Evolutionary conservation across 2,113 vertebrate species (phyloP).

Genomic region (Egretta garzetta): DNA sequence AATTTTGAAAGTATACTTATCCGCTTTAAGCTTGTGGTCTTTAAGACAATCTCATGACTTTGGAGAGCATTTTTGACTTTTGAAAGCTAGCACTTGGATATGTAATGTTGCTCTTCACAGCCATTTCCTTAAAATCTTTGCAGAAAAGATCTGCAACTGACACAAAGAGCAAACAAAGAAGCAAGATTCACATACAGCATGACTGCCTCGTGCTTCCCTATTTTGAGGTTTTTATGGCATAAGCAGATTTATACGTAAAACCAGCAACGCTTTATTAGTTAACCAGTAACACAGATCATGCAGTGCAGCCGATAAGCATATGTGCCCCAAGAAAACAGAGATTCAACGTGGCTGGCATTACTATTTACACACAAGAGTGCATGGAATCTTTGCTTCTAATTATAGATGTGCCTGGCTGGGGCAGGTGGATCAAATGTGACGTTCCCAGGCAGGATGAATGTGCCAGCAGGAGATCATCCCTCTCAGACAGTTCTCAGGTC

Average conservation of each 20-base stretch:
- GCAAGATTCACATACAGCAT: neutral
- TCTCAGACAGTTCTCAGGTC: neutral
- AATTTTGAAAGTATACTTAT: neutral
- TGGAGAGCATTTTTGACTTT: neutral
- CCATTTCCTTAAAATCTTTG: neutral
- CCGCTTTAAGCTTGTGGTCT: neutral
- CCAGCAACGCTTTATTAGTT: neutral
- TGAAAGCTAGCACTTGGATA: neutral
- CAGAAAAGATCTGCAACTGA: neutral
- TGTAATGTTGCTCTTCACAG: neutral
- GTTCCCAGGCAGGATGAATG: neutral
- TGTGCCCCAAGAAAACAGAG: neutral
- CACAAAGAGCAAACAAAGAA: neutral
- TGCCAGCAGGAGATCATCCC: neutral
- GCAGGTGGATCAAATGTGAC: neutral
- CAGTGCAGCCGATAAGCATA: neutral
- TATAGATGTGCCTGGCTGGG: neutral
- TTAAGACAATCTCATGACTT: neutral
- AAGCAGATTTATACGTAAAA: neutral
- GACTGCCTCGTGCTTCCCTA: neutral
- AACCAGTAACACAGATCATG: neutral
- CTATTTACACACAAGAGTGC: neutral
- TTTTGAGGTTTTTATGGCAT: neutral
- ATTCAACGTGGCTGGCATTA: neutral
- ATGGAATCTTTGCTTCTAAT: neutral